Conservation (phyloP, 1,140 invertebrate species). For the Drosophila eugracilis region DNA sequence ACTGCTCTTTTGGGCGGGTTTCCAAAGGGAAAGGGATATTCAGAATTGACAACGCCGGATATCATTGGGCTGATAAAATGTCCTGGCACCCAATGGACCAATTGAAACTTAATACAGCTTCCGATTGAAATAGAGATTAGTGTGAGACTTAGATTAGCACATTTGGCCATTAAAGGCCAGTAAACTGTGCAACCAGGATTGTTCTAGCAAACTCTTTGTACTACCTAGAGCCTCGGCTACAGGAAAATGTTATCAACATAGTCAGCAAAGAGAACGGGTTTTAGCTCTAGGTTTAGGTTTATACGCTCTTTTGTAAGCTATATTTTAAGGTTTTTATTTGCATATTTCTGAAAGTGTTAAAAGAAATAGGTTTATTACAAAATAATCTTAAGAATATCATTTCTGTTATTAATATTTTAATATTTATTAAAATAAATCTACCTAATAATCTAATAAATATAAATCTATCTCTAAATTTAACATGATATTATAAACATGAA, state of each 20-base stretch:
- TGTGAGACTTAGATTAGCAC: background rate
- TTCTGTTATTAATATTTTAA: too few species aligned
- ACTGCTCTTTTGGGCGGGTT: constrained; percentile 13
- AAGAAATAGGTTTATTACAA: too few species aligned
- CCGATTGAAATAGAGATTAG: constrained; percentile 26
- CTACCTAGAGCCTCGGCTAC: background rate
- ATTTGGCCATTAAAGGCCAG: constrained; percentile 17
- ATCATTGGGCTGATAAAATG: constrained; percentile 30
- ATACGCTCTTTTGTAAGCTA: constrained; percentile 16
- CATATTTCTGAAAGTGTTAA: background rate
- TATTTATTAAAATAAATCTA: too few species aligned
- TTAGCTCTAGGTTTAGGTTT: background rate
- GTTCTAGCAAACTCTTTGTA: constrained; percentile 19
- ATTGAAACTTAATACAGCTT: constrained; percentile 13
- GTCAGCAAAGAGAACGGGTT: constrained; percentile 1
- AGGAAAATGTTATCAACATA: constrained; percentile 30
- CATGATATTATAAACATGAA: too few species aligned
- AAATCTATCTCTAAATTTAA: too few species aligned
- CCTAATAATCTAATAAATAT: too few species aligned
- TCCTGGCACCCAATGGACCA: constrained; percentile 1
- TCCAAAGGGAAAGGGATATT: background rate
- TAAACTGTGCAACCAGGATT: constrained; percentile 2
- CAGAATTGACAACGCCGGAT: constrained; percentile 32
- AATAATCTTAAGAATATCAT: background rate
- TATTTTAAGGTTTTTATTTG: background rate